Percentiles rank a stretch among this genome's conserved stretches.
phyloP scores from a whole-genome alignment of 2,797 vertebrate genomes.

The Rhinoraja longicauda region DNA sequence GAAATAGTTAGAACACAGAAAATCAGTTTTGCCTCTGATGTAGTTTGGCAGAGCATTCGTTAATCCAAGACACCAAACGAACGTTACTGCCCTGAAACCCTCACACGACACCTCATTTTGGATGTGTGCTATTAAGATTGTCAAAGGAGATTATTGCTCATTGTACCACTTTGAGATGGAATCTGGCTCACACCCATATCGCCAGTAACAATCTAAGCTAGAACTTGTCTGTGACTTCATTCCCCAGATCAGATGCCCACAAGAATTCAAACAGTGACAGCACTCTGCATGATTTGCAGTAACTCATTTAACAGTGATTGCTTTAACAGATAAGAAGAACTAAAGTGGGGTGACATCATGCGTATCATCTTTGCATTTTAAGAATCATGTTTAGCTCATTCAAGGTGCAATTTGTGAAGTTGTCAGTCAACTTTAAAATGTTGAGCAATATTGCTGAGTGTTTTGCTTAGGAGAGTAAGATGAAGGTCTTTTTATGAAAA shows the following conservation, averaged over 20 bases:
- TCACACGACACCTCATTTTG: neutral
- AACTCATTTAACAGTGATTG: neutral
- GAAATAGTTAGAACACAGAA: slow-evolving; percentile 47
- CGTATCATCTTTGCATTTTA: neutral
- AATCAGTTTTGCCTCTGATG: neutral
- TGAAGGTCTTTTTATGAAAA: neutral
- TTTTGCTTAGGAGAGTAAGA: neutral
- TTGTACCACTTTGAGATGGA: neutral
- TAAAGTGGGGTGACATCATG: neutral
- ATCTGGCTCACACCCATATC: neutral
- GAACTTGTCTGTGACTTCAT: neutral
- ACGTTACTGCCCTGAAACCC: too few species aligned
- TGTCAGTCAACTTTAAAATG: neutral
- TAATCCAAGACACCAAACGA: neutral
- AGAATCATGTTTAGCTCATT: neutral
- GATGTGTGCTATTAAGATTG: neutral
- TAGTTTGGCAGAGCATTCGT: neutral
- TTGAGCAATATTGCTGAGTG: neutral
- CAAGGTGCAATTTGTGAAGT: neutral
- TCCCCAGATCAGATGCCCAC: neutral
- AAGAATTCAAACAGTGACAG: neutral
- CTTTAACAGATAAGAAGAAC: neutral
- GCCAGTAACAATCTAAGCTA: neutral
- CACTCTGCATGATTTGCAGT: neutral
- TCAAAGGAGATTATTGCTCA: neutral